A percentile compares a stretch with the other conserved stretches of the same genome.
These are phyloP conservation scores for Metallyticus violacea DNA, from an alignment of 2,888 invertebrate genomes.

Conservation along the genomic window DNA sequence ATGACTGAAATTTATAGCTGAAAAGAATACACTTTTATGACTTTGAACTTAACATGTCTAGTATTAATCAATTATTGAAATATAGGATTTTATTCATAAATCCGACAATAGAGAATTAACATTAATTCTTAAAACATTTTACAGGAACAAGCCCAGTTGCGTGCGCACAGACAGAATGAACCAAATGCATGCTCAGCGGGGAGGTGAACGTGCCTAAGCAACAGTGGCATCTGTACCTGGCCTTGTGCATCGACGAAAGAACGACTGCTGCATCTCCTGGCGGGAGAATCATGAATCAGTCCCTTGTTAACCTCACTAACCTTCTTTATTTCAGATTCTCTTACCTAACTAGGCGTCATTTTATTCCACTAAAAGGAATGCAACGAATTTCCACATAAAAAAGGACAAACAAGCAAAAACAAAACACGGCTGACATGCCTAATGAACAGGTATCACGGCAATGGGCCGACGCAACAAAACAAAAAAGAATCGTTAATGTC, in stretches of 20 bases:
- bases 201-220: background rate
- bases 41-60: too few species aligned
- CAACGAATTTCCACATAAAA: background rate
- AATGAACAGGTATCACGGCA: background rate
- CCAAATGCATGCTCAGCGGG: background rate
- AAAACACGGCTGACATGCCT: background rate
- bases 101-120: background rate
- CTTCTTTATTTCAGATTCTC: background rate
- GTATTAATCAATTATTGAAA: too few species aligned
- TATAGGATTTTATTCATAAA: too few species aligned
- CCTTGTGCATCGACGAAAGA: background rate
- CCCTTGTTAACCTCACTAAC: conserved; percentile 32
- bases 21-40: too few species aligned
- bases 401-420: background rate
- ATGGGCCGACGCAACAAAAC: background rate
- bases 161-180: background rate
- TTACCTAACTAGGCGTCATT: background rate
- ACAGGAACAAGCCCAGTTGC: background rate
- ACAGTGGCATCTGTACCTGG: background rate
- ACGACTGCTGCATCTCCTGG: conserved; percentile 26
- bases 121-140: too few species aligned
- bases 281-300: conserved; percentile 31
- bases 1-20: too few species aligned
- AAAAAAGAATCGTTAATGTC: background rate
- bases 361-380: background rate